Conservation (phyloP, 2,113 vertebrate genomes). For the Ctenodactylus gundi region DNA sequence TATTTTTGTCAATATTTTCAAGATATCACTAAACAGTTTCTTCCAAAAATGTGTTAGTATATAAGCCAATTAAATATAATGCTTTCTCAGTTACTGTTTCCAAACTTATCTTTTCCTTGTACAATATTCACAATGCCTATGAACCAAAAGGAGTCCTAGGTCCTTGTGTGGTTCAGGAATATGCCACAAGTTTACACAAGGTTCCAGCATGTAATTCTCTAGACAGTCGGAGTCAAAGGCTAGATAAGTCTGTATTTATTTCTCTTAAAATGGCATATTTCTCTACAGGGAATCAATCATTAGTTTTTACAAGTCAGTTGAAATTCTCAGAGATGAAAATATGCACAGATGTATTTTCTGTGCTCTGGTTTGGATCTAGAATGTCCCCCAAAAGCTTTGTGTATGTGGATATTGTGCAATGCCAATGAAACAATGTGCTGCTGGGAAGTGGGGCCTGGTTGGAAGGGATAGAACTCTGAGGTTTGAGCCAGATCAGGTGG, state of each 20-base stretch:
- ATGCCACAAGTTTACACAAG: neutral
- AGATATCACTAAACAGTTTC: neutral
- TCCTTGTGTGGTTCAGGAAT: neutral
- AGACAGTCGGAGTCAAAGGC: neutral
- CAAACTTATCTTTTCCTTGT: neutral
- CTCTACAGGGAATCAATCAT: neutral
- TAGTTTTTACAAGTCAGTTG: neutral
- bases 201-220: neutral
- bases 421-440: no score
- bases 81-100: neutral
- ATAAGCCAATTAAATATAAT: neutral
- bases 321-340: neutral
- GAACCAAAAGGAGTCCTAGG: neutral
- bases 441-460: no score
- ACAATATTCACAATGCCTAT: neutral
- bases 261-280: neutral
- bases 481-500: no score
- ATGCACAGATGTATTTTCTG: neutral
- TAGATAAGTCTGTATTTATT: rapidly evolving
- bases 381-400: no score
- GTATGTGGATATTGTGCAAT: no score
- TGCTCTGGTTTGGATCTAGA: no score
- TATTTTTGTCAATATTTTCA: slow-evolving; percentile 19
- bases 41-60: neutral
- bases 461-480: no score